A percentile compares a stretch with the other conserved stretches of the same genome.
Evolutionary conservation across 1,140 invertebrate species (phyloP).

Genomic region (Sesamia nonagrioides): DNA sequence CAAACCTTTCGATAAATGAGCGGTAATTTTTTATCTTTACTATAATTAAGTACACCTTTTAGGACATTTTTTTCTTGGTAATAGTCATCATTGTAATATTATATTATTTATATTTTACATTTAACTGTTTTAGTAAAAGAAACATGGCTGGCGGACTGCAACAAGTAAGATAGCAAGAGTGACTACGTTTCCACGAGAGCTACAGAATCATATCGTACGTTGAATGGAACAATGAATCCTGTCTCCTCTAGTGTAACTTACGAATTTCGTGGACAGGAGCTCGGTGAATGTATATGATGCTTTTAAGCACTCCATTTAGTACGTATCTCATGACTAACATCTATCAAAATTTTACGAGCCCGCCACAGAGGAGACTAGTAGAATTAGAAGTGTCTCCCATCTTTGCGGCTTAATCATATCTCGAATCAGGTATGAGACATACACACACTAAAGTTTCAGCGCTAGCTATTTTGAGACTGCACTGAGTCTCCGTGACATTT

Average conservation of each 20-base stretch:
- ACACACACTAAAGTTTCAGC: not conserved
- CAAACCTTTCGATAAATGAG: too few relatives aligned
- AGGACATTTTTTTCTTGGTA: too few relatives aligned
- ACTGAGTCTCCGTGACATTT: not conserved
- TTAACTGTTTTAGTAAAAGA: too few relatives aligned
- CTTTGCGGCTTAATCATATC: slow-evolving; percentile 7
- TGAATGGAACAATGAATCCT: not conserved
- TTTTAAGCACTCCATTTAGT: slow-evolving; percentile 17
- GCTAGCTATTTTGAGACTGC: slow-evolving; percentile 2
- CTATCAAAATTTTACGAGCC: slow-evolving; percentile 46
- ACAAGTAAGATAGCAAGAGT: not conserved
- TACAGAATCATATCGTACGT: not conserved
- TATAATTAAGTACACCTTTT: too few relatives aligned
- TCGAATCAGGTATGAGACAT: not conserved
- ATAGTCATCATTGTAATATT: not conserved
- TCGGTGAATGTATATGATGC: not conserved
- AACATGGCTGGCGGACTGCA: too few relatives aligned
- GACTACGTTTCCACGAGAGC: not conserved
- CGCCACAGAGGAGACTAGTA: slow-evolving; percentile 33
- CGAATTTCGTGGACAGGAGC: not conserved
- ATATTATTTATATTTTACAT: too few relatives aligned
- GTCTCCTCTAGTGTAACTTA: not conserved
- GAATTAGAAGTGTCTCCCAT: slow-evolving; percentile 32
- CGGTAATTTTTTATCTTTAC: too few relatives aligned
- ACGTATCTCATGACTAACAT: not conserved